Conservation (phyloP, 2,888 invertebrate genomes). For the Ferrisia virgata region DNA sequence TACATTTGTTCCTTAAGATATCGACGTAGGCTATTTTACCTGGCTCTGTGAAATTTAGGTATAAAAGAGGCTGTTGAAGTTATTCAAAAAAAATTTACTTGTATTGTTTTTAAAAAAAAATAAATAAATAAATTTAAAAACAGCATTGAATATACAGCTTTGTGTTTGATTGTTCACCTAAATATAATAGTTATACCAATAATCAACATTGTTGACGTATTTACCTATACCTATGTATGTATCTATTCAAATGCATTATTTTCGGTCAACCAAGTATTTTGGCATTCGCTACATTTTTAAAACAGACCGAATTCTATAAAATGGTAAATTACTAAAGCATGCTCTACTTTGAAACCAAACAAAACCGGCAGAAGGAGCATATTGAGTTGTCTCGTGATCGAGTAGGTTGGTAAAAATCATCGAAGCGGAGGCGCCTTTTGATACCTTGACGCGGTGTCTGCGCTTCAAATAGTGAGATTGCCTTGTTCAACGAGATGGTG, state of each 20-base stretch:
- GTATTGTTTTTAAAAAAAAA: too few relatives aligned
- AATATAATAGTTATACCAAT: not conserved
- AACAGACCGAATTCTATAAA: not conserved
- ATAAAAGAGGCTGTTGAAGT: too few relatives aligned
- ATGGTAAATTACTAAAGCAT: slow-evolving; percentile 8
- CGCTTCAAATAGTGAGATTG: not conserved
- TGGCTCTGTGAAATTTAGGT: too few relatives aligned
- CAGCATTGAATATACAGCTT: too few relatives aligned
- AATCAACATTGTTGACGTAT: not conserved
- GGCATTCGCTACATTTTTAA: not conserved
- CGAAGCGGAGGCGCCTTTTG: slow-evolving; percentile 15
- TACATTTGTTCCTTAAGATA: too few relatives aligned
- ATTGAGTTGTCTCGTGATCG: not conserved
- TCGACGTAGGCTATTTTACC: too few relatives aligned
- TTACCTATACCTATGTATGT: not conserved
- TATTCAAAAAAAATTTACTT: too few relatives aligned
- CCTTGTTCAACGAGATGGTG: not conserved
- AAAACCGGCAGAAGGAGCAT: not conserved
- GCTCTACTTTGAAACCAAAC: not conserved
- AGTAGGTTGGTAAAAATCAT: not conserved
- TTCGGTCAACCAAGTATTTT: not conserved
- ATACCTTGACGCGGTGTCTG: slow-evolving; percentile 12
- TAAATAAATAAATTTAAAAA: too few relatives aligned
- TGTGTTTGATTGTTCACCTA: not conserved
- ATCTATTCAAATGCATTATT: not conserved